Evolutionary conservation across 2,888 invertebrate genomes (phyloP).

Genomic region (Sinelater perroti): DNA sequence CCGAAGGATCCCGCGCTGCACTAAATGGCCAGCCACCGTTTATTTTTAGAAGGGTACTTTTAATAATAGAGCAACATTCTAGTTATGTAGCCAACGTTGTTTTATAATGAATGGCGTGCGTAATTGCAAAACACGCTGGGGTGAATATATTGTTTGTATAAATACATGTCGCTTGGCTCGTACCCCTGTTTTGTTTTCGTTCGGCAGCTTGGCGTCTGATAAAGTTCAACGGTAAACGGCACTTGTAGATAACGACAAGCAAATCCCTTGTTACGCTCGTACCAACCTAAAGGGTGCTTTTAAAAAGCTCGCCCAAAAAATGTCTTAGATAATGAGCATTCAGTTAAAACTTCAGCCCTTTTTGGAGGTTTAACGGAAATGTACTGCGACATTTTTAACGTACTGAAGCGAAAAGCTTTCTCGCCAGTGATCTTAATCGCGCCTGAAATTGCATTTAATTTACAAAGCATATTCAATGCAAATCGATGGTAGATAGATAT

Average conservation of each 20-base stretch:
- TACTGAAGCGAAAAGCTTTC: too few species aligned
- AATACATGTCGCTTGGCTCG: not conserved
- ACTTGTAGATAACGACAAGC: not conserved
- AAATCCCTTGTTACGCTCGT: too few species aligned
- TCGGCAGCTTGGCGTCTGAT: not conserved
- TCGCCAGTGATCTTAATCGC: too few species aligned
- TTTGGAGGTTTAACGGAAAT: too few species aligned
- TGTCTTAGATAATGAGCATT: too few species aligned
- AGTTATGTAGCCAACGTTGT: slow-evolving; percentile 6
- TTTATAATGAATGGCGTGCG: not conserved
- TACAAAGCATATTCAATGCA: too few species aligned
- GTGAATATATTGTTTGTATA: not conserved
- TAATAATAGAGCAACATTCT: slow-evolving; percentile 6
- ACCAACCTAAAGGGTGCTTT: too few species aligned
- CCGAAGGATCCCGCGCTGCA: not conserved
- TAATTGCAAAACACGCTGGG: not conserved
- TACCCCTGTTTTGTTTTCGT: not conserved
- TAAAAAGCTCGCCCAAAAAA: too few species aligned
- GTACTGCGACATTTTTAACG: too few species aligned
- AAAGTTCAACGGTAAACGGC: not conserved
- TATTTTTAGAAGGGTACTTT: not conserved
- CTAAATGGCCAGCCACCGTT: not conserved
- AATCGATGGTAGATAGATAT: too few species aligned
- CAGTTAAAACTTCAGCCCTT: too few species aligned
- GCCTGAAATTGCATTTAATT: too few species aligned